phyloP scores from a whole-genome alignment of 2,113 vertebrate species.

The Gymnobelideus leadbeateri region DNA sequence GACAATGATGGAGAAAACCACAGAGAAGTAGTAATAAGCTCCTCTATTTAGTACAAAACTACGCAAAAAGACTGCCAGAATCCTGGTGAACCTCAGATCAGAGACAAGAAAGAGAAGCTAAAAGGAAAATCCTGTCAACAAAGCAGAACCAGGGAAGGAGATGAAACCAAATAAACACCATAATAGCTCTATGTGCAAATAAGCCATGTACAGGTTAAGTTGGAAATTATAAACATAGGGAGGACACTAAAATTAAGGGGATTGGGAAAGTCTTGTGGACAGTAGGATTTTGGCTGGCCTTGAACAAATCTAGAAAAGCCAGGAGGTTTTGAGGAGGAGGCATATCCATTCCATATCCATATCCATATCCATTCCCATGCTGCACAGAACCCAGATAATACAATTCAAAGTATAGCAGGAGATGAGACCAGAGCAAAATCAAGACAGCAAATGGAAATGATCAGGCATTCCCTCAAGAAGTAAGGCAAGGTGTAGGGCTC shows the following conservation, averaged over 20 bases:
- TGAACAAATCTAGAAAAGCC: neutral
- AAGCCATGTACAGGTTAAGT: neutral
- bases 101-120: neutral
- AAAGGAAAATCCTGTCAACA: neutral
- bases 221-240: neutral
- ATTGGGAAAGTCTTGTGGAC: neutral
- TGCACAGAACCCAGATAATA: neutral
- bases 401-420: neutral
- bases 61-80: neutral
- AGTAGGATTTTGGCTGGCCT: neutral
- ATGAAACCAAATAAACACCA: neutral
- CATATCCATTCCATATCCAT: neutral
- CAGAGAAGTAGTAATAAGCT: neutral
- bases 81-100: neutral
- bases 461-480: neutral
- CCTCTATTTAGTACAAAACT: neutral
- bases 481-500: neutral
- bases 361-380: neutral
- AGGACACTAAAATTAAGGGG: neutral
- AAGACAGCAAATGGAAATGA: neutral
- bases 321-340: neutral
- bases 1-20: neutral
- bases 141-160: neutral
- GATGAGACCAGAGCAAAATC: neutral
- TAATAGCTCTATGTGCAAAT: neutral